Percentiles rank a stretch among this genome's conserved stretches.
Evolutionary conservation across 2,888 invertebrate species (phyloP).

Genomic region (Saturnia japonica): DNA sequence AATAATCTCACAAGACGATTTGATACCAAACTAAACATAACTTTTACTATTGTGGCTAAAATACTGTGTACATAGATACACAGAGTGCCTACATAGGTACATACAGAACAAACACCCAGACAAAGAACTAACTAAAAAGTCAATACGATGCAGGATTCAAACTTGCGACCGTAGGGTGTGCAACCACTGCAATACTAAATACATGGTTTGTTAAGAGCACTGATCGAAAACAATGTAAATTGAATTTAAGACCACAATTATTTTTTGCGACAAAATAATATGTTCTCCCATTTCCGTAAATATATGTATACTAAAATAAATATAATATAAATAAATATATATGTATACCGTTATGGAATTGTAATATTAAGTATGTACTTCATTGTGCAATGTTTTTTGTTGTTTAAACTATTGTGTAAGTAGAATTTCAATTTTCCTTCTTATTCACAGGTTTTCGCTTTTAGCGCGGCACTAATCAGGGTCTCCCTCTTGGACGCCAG

Average conservation of each 20-base stretch:
- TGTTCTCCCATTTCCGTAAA: not conserved
- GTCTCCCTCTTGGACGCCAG: conserved; percentile 48
- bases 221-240: too few species aligned
- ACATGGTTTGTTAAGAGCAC: too few species aligned
- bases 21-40: too few species aligned
- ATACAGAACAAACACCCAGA: not conserved
- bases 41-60: too few species aligned
- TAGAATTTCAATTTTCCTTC: conserved; percentile 48
- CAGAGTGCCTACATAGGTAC: too few species aligned
- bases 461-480: conserved; percentile 68
- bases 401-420: conserved; percentile 46
- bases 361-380: not conserved
- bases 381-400: conserved; percentile 28
- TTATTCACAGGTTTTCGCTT: conserved; percentile 75
- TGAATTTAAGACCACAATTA: too few species aligned
- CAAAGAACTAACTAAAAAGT: too few species aligned
- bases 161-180: too few species aligned
- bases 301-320: not conserved
- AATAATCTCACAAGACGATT: too few species aligned
- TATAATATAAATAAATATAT: not conserved
- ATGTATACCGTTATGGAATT: not conserved
- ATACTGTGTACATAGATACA: too few species aligned
- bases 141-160: too few species aligned
- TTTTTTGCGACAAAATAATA: not conserved
- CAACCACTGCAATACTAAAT: too few species aligned